Evolutionary conservation across 2,888 invertebrate genomes (phyloP).

Genomic region (Siphlonurus alternatus): DNA sequence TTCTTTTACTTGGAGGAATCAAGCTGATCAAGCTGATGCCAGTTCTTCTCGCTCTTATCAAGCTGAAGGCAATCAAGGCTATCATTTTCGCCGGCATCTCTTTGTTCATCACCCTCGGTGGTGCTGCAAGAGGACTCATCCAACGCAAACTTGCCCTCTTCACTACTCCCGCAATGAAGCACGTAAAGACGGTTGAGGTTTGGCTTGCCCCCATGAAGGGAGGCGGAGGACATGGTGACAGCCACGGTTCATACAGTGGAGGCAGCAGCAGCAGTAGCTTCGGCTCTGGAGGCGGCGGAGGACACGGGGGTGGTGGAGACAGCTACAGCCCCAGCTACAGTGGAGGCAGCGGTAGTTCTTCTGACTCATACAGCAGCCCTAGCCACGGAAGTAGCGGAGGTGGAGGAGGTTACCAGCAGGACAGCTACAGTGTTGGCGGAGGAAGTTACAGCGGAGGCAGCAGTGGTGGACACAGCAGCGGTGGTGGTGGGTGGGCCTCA

Average conservation of each 20-base stretch:
- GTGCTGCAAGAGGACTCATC: background rate
- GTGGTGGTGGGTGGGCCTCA: background rate
- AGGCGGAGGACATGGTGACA: background rate
- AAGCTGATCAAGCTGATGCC: conserved; percentile 8
- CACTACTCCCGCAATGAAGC: background rate
- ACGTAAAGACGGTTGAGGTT: conserved; percentile 1
- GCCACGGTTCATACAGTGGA: background rate
- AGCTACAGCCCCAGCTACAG: background rate
- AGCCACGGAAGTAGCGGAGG: background rate
- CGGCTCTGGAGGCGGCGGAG: background rate
- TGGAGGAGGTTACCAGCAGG: background rate
- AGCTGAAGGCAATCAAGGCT: conserved; percentile 27
- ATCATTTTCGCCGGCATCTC: conserved; percentile 1
- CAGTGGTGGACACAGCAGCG: background rate
- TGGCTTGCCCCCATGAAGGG: conserved; percentile 1
- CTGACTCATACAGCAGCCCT: background rate
- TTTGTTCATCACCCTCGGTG: background rate
- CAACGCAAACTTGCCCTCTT: background rate
- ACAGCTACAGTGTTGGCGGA: conserved; percentile 1
- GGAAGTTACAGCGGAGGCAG: background rate
- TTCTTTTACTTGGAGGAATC: conserved; percentile 7
- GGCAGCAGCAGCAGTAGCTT: background rate
- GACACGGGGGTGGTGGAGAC: background rate
- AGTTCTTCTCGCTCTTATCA: conserved; percentile 25
- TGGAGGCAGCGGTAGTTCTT: background rate